These are phyloP conservation scores for Phymorhynchus buccinoides DNA, from an alignment of 1,140 invertebrate genomes.

Conservation along the genomic window DNA sequence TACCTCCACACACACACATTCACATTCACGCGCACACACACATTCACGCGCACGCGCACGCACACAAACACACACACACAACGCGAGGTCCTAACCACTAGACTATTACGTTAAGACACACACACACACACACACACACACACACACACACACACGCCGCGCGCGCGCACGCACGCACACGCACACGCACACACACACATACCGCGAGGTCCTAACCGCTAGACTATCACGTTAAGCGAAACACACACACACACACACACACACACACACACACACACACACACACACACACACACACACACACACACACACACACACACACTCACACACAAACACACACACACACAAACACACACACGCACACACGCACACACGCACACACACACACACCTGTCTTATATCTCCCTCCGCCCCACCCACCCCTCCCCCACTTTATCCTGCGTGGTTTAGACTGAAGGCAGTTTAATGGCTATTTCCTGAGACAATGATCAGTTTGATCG, in stretches of 20 bases:
- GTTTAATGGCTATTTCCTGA: neutral
- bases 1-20: neutral
- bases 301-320: conserved; percentile 23
- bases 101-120: too few species aligned
- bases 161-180: too few species aligned
- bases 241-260: neutral
- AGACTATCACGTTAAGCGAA: neutral
- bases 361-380: neutral
- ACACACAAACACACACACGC: conserved; percentile 10
- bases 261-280: conserved; percentile 5
- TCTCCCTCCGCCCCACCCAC: neutral
- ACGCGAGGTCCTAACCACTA: neutral
- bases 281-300: conserved; percentile 15
- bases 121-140: too few species aligned
- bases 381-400: neutral
- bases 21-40: neutral
- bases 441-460: neutral
- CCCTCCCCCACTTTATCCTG: neutral
- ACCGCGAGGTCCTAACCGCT: neutral
- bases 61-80: conserved; percentile 1
- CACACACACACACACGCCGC: too few species aligned
- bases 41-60: neutral
- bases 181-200: too few species aligned
- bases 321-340: conserved; percentile 1
- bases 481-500: neutral